Percentiles rank a stretch among this genome's conserved stretches.
Conservation (phyloP, 1,140 invertebrate genomes). For the Manduca sexta region DNA sequence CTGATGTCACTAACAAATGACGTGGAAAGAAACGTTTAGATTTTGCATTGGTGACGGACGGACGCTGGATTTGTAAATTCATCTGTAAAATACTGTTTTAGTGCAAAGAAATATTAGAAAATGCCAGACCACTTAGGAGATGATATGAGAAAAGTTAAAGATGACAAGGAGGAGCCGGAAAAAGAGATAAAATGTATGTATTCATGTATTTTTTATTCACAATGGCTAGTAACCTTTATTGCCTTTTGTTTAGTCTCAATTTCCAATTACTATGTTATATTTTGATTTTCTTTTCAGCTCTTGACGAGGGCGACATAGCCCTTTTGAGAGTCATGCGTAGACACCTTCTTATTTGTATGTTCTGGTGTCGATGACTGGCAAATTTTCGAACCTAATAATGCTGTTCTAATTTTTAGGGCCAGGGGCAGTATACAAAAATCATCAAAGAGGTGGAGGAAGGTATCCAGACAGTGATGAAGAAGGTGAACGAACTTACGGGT, state of each 20-base stretch:
- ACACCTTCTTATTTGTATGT: slow-evolving; percentile 32
- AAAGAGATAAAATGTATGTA: slow-evolving; percentile 94
- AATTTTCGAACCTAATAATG: slow-evolving; percentile 18
- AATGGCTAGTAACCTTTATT: neutral
- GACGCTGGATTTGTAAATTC: no score
- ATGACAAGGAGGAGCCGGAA: slow-evolving; percentile 86
- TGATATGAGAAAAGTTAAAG: slow-evolving; percentile 96
- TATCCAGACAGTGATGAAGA: slow-evolving; percentile 95
- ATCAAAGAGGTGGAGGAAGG: slow-evolving; percentile 97
- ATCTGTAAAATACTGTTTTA: slow-evolving; percentile 6
- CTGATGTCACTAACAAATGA: no score
- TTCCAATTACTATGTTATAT: slow-evolving; percentile 19
- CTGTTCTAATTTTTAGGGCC: slow-evolving; percentile 76
- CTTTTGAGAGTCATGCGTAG: slow-evolving; percentile 98
- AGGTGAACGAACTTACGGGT: slow-evolving; percentile 98
- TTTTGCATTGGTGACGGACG: no score
- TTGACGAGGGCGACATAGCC: slow-evolving; percentile 99
- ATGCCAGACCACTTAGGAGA: slow-evolving; percentile 98
- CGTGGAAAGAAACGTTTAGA: no score
- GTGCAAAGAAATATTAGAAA: slow-evolving; percentile 29
- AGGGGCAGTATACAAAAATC: slow-evolving; percentile 97
- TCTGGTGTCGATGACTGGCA: slow-evolving; percentile 37
- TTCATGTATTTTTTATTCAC: neutral
- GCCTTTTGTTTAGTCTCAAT: slow-evolving; percentile 6
- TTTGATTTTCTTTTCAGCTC: slow-evolving; percentile 81